Conservation (phyloP, 1,140 invertebrate species). For the Drosophila ficusphila region DNA sequence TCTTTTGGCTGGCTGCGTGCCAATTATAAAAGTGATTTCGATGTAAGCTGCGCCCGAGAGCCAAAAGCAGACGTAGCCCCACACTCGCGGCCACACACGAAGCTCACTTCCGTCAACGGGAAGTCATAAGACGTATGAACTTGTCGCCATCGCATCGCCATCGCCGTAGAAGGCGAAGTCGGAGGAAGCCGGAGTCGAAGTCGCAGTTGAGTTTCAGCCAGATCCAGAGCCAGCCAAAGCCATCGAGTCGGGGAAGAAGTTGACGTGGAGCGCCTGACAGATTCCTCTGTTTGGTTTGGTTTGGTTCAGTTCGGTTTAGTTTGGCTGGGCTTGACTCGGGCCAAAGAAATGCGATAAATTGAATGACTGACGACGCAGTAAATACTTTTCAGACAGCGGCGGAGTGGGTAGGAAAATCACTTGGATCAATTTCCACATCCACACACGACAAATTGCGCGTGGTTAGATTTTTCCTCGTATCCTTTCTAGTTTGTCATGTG, state of each 20-base stretch:
- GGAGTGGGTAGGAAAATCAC: constrained; percentile 36
- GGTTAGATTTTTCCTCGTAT: constrained; percentile 66
- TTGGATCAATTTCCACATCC: constrained; percentile 60
- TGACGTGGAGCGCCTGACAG: constrained; percentile 45
- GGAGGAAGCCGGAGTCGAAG: constrained; percentile 22
- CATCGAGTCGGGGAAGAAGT: constrained; percentile 19
- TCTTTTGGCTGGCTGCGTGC: constrained; percentile 77
- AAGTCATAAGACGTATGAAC: constrained; percentile 82
- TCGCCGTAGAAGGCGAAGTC: constrained; percentile 1
- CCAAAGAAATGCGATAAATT: constrained; percentile 79
- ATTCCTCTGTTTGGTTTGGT: constrained; percentile 54
- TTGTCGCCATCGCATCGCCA: constrained; percentile 68
- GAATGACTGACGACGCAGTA: constrained; percentile 80
- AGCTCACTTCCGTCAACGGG: constrained; percentile 76
- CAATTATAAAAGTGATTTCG: constrained; percentile 81
- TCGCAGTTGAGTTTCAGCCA: neutral
- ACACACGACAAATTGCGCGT: constrained; percentile 76
- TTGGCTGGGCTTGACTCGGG: constrained; percentile 44
- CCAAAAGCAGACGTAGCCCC: constrained; percentile 33
- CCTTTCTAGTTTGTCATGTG: constrained; percentile 42
- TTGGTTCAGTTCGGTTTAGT: constrained; percentile 38
- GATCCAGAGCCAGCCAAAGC: constrained; percentile 4
- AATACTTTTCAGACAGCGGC: constrained; percentile 76
- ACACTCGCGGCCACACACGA: constrained; percentile 37
- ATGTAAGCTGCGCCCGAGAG: constrained; percentile 74